phyloP scores from a whole-genome alignment of 1,140 invertebrate species.

The Zelostemma sp. region DNA sequence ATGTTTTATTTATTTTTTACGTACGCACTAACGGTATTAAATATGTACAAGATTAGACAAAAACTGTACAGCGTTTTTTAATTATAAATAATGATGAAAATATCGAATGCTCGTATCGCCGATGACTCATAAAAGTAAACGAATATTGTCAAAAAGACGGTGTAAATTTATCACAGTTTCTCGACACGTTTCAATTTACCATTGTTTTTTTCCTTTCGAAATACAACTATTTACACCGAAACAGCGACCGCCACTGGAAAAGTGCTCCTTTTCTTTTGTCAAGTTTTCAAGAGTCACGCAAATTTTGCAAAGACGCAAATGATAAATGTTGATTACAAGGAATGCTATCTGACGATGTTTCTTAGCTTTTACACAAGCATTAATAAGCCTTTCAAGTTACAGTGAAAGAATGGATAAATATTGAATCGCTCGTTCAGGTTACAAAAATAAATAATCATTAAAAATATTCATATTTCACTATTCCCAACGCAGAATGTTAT shows the following conservation, averaged over 20 bases:
- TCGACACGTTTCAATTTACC: conserved; percentile 40
- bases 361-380: background rate
- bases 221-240: conserved; percentile 52
- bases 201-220: conserved; percentile 31
- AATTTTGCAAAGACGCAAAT: background rate
- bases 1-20: conserved; percentile 6
- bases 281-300: background rate
- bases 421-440: background rate
- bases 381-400: background rate
- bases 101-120: conserved; percentile 2
- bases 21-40: background rate
- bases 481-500: background rate
- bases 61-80: conserved; percentile 4
- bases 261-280: background rate
- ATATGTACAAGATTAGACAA: conserved; percentile 13
- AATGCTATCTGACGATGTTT: background rate
- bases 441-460: conserved; percentile 4
- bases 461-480: conserved; percentile 1
- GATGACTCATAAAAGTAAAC: conserved; percentile 19
- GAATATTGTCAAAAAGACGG: conserved; percentile 21
- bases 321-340: background rate
- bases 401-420: background rate
- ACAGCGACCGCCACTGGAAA: background rate
- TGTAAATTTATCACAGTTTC: conserved; percentile 64
- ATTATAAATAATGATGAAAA: conserved; percentile 1